Percentiles rank a stretch among this genome's conserved stretches.
Evolutionary conservation across 2,888 invertebrate genomes (phyloP).

Genomic region (Drosophila meridionalis): DNA sequence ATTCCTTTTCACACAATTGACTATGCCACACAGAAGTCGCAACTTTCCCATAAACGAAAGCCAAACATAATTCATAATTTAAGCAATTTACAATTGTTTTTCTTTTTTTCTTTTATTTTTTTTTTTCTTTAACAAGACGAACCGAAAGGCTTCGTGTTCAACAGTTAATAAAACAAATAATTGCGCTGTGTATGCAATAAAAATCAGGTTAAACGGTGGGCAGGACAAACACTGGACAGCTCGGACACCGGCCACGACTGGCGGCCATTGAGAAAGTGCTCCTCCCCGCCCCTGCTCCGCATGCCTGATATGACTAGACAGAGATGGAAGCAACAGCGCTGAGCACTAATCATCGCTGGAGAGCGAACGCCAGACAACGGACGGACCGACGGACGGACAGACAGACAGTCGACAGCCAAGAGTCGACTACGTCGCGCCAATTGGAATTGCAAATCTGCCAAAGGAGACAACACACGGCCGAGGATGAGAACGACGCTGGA

Average conservation of each 20-base stretch:
- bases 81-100: slow-evolving; percentile 70
- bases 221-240: slow-evolving; percentile 54
- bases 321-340: slow-evolving; percentile 37
- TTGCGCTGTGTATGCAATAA: slow-evolving; percentile 75
- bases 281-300: neutral
- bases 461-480: slow-evolving; percentile 26
- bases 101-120: slow-evolving; percentile 25
- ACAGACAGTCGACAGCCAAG: slow-evolving; percentile 23
- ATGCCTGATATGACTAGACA: slow-evolving; percentile 36
- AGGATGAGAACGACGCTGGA: slow-evolving; percentile 17
- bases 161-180: slow-evolving; percentile 82
- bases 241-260: slow-evolving; percentile 31
- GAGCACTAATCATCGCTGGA: slow-evolving; percentile 58
- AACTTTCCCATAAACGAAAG: slow-evolving; percentile 59
- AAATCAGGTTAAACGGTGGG: slow-evolving; percentile 77
- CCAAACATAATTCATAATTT: slow-evolving; percentile 63
- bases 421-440: slow-evolving; percentile 67
- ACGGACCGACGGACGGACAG: slow-evolving; percentile 22
- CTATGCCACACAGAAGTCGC: slow-evolving; percentile 46
- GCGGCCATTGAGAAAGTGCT: slow-evolving; percentile 62
- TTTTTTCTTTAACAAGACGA: slow-evolving; percentile 46
- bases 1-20: slow-evolving; percentile 11
- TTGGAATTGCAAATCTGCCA: slow-evolving; percentile 77
- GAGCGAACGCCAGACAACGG: slow-evolving; percentile 27
- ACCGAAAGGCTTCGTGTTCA: slow-evolving; percentile 67